Percentiles rank a stretch among this genome's conserved stretches.
Conservation (phyloP, 2,888 invertebrate genomes). For the Phragmatobia fuliginosa region DNA sequence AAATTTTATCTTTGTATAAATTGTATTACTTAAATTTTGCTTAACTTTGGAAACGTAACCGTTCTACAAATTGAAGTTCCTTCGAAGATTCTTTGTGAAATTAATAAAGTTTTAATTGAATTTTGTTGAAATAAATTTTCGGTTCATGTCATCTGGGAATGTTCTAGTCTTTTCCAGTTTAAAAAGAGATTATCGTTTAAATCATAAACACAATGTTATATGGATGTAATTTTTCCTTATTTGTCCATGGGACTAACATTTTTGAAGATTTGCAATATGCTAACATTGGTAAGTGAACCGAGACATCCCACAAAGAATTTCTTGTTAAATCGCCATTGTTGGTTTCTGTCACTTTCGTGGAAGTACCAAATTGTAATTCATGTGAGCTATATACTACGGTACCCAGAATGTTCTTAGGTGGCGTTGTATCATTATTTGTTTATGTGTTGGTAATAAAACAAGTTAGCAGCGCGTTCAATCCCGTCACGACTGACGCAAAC, state of each 20-base stretch:
- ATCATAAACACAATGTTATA: conserved; percentile 51
- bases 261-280: conserved; percentile 60
- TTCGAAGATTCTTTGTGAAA: conserved; percentile 77
- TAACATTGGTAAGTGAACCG: conserved; percentile 63
- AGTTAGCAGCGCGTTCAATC: conserved; percentile 49
- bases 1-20: conserved; percentile 76
- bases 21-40: conserved; percentile 79
- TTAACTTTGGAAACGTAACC: conserved; percentile 73
- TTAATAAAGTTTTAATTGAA: conserved; percentile 86
- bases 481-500: conserved; percentile 65
- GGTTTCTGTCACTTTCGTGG: conserved; percentile 52
- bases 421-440: conserved; percentile 36
- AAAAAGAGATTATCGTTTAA: conserved; percentile 42
- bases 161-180: conserved; percentile 47
- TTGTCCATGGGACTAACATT: conserved; percentile 62
- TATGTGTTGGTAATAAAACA: conserved; percentile 44
- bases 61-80: conserved; percentile 74
- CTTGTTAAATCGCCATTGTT: conserved; percentile 61
- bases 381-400: conserved; percentile 32
- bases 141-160: conserved; percentile 65
- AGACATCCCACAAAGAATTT: conserved; percentile 59
- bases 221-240: conserved; percentile 57
- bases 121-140: conserved; percentile 75
- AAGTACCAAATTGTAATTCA: conserved; percentile 29
- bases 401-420: conserved; percentile 25